phyloP scores from a whole-genome alignment of 2,888 invertebrate species.

The Busseola fusca region DNA sequence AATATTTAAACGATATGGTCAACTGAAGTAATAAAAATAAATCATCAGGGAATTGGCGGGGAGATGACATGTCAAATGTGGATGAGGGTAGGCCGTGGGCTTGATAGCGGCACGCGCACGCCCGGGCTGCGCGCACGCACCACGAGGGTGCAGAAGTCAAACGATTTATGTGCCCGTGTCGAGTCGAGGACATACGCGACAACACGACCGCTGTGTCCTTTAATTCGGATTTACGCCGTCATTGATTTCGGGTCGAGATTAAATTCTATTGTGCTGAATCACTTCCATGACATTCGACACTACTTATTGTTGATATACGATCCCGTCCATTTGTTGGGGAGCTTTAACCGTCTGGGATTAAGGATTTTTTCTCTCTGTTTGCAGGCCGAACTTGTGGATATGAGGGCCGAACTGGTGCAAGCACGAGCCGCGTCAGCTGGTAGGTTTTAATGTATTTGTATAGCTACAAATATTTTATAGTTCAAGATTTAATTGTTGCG shows the following conservation, averaged over 20 bases:
- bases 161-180: constrained; percentile 78
- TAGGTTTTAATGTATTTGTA: constrained; percentile 46
- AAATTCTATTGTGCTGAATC: constrained; percentile 79
- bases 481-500: background rate
- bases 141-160: constrained; percentile 74
- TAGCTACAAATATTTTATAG: constrained; percentile 1
- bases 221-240: constrained; percentile 82
- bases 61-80: constrained; percentile 66
- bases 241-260: constrained; percentile 76
- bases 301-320: constrained; percentile 76
- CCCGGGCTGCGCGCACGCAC: constrained; percentile 51
- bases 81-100: constrained; percentile 65
- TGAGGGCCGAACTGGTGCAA: constrained; percentile 93
- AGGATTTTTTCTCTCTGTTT: constrained; percentile 70
- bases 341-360: constrained; percentile 64
- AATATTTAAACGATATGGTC: constrained; percentile 50
- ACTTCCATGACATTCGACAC: constrained; percentile 75
- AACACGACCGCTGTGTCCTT: constrained; percentile 67
- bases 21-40: constrained; percentile 61
- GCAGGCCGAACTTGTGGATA: constrained; percentile 93
- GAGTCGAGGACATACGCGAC: constrained; percentile 59
- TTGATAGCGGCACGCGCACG: constrained; percentile 52
- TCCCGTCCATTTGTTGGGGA: constrained; percentile 66
- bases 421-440: constrained; percentile 88
- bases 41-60: constrained; percentile 64